A percentile compares a stretch with the other conserved stretches of the same genome.
Evolutionary conservation across 2,888 invertebrate genomes (phyloP).

Genomic region (Beris chalybata): DNA sequence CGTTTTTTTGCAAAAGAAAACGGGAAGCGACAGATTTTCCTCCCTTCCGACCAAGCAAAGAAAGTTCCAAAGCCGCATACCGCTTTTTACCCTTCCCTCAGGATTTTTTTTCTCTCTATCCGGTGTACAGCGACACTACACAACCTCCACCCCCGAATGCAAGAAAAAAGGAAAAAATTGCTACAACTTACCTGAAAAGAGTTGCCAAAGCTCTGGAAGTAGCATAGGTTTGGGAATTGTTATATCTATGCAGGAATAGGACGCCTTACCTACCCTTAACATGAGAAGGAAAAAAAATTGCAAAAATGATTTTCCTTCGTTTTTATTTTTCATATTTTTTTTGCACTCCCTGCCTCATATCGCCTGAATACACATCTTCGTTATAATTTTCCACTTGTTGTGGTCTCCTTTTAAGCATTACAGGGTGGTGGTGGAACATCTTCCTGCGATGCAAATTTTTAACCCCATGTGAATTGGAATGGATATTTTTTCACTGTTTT

Average conservation of each 20-base stretch:
- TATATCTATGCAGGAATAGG: conserved; percentile 21
- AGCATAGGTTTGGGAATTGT: conserved; percentile 22
- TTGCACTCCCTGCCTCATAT: conserved; percentile 25
- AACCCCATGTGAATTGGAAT: not conserved
- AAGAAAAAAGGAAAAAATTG: conserved; percentile 40
- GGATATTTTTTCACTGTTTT: not conserved
- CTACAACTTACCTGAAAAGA: conserved; percentile 28
- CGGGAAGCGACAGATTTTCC: conserved; percentile 28
- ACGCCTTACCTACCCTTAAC: not conserved
- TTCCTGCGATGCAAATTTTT: conserved; percentile 3
- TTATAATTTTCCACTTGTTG: conserved; percentile 24
- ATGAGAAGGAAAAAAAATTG: conserved; percentile 5
- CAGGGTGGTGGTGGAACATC: conserved; percentile 3
- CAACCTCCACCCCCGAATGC: not conserved
- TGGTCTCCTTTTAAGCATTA: conserved; percentile 17
- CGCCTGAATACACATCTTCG: conserved; percentile 16
- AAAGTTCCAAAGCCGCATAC: conserved; percentile 27
- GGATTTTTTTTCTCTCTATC: conserved; percentile 3
- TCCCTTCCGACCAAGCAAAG: conserved; percentile 9
- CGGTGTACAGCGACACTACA: conserved; percentile 8
- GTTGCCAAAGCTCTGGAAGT: not conserved
- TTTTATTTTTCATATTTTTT: conserved; percentile 20
- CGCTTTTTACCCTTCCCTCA: conserved; percentile 25
- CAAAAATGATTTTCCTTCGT: conserved; percentile 18
- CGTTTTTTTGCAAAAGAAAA: not conserved